Evolutionary conservation across 2,113 vertebrate species (phyloP), one percentile per base, ranked within the genome.

Genomic region (Hypocryptadius cinnamomeus): DNA sequence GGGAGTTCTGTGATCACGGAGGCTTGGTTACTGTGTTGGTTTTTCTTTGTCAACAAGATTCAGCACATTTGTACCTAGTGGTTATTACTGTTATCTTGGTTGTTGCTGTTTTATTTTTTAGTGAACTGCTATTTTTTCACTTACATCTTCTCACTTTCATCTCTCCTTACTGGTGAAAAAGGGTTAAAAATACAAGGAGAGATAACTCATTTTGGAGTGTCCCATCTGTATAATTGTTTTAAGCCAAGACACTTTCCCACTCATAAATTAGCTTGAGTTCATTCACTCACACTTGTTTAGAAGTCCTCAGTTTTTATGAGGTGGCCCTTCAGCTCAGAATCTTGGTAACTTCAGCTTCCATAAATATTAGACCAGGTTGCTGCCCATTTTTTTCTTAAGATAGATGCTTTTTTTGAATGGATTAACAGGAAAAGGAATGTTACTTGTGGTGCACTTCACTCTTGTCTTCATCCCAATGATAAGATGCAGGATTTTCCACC

Each of bases 391-490:
- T 69, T 74, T 59, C 71, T 89, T 85, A 51, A 44, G 28, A 80
- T 2, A 79, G 2, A 4, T 54, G 27, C 17, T 81, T 81, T 70
- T 66, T 66, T 65, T 93, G 51, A 66, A 76, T 56, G 30, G 33
- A 59, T 57, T 79, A 85, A 71, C 1, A 6, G 53, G 21, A 82
- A 91, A 87, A 71, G 13, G 25, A 66, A 63, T 18, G 3, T 28
- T 85, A 87, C 47, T 69, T 69, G 37, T 65, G 78, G 48, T 68
- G 19, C 27, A 68, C 35, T 74, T 89, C 25, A 70, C 31, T 37
- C 16, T 71, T 4, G 0, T 54, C 56, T 33, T 92, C 33, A 28
- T 79, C 37, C 6, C 0, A 0, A 25, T 42, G 22, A 27, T 44
- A 72, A 77, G 54, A 65, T 14, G 42, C 19, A 80, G 28, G 19